Evolutionary conservation across 2,888 invertebrate species (phyloP), one percentile per base, ranked within the genome.

Genomic region (Cheilosia variabilis): DNA sequence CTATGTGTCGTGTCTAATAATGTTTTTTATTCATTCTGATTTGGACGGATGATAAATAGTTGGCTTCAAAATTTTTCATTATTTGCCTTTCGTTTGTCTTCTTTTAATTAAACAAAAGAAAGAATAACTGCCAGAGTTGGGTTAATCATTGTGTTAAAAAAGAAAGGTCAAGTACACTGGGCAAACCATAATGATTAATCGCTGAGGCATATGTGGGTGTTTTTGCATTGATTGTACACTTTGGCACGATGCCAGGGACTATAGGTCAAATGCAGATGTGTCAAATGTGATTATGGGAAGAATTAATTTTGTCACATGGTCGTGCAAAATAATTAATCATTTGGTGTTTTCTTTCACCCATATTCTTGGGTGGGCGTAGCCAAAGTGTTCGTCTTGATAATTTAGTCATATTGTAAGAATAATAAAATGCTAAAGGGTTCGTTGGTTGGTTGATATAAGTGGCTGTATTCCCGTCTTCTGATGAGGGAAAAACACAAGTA

Each of bases 261-360:
- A 76, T 62, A 76, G 84, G 84, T 84, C 79, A 76, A 17, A 34
- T 79, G 63, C 71, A 71, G 60, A 76, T 68, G 65, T 66, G 34
- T 47, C n/a, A 10, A 60, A 45, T 13, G 60, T 45, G 71, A 71
- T 78, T 52, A 65, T 37, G 41, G 19, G 15, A 66, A 58, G 7
- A 17, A 37, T 53, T 53, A 1, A 19, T 53, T 19, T 47, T 15
- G 10, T 9, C 7, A 22, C 15, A 52, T 19, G 10, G n/a, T 15
- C 27, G 1, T 34, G 65, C 13, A 31, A 57, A 52, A 60, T 60
- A 50, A 71, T 31, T 58, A 58, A 52, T 52, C 52, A 52, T 52
- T 24, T 24, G 19, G 1, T 13, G 24, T 52, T 24, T 13, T 4
- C 10, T 22, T 52, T 22, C 1, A 7, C n/a, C 6, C 17, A 45